Percentiles rank a stretch among this genome's conserved stretches.
These are phyloP conservation scores for Mesocentrotus franciscanus DNA, from an alignment of 53 echinoderm and acorn worm species.

Conservation along the genomic window DNA sequence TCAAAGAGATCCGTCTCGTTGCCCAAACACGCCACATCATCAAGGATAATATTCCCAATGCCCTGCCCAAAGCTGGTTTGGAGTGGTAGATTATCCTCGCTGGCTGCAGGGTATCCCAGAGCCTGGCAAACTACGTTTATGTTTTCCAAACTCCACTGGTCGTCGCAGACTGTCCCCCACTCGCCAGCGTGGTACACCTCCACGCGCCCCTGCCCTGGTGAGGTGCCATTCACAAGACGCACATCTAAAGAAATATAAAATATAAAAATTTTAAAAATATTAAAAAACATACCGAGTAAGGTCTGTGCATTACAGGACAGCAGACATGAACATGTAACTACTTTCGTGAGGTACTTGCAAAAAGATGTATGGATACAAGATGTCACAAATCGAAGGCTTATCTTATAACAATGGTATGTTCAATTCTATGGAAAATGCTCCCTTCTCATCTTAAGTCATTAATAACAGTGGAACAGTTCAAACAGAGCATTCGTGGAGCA, in stretches of 20 bases:
- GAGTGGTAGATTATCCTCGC: slow-evolving; percentile 21
- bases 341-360: too few species aligned
- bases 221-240: slow-evolving; percentile 16
- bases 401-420: too few species aligned
- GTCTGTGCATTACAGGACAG: too few species aligned
- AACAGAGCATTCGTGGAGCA: too few species aligned
- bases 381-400: too few species aligned
- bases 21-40: slow-evolving; percentile 25
- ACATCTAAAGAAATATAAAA: slow-evolving; percentile 13
- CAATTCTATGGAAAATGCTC: too few species aligned
- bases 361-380: too few species aligned
- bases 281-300: too few species aligned
- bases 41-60: slow-evolving; percentile 5
- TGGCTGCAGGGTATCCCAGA: slow-evolving; percentile 55
- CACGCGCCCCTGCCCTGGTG: slow-evolving; percentile 2
- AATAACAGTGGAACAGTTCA: too few species aligned
- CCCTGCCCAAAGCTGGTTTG: slow-evolving; percentile 53
- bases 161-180: slow-evolving; percentile 52
- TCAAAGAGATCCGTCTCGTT: slow-evolving; percentile 49
- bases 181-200: slow-evolving; percentile 38
- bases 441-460: too few species aligned
- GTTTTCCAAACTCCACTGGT: slow-evolving; percentile 37
- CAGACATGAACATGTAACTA: too few species aligned
- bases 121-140: slow-evolving; percentile 47
- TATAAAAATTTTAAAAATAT: too few species aligned